Evolutionary conservation across 2,797 vertebrate species (phyloP).

Genomic region (Smutsia temminckii): DNA sequence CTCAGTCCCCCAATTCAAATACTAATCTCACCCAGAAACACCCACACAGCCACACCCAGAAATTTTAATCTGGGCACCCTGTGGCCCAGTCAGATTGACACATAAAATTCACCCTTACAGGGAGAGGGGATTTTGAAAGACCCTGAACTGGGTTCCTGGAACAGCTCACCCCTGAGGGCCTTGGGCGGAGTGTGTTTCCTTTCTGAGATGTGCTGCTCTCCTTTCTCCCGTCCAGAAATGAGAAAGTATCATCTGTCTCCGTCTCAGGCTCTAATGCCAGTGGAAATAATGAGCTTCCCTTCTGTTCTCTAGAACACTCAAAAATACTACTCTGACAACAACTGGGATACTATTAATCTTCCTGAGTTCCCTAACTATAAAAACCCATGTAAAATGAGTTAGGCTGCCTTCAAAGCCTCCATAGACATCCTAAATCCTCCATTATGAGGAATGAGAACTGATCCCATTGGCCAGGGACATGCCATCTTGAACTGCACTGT

Average conservation of each 20-base stretch:
- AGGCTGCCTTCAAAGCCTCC: too few species aligned
- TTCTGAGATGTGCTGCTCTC: neutral
- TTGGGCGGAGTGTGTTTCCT: neutral
- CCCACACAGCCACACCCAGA: neutral
- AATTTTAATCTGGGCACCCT: neutral
- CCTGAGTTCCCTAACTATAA: neutral
- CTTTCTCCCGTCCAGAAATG: neutral
- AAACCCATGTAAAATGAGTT: neutral
- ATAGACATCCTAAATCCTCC: neutral
- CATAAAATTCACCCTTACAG: neutral
- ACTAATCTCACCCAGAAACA: neutral
- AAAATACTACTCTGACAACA: neutral
- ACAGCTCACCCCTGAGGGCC: accelerated
- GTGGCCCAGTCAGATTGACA: neutral
- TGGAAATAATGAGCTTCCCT: neutral
- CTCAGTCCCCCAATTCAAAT: neutral
- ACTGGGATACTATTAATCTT: neutral
- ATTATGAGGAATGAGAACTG: neutral
- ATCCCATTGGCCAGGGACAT: neutral
- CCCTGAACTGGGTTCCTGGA: neutral
- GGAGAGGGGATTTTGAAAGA: neutral
- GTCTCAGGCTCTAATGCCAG: neutral
- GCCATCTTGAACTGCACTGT: neutral
- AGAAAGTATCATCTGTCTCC: neutral
- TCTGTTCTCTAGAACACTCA: neutral